Conservation (phyloP, 2,888 invertebrate genomes). For the Dicyrtoma fusca region DNA sequence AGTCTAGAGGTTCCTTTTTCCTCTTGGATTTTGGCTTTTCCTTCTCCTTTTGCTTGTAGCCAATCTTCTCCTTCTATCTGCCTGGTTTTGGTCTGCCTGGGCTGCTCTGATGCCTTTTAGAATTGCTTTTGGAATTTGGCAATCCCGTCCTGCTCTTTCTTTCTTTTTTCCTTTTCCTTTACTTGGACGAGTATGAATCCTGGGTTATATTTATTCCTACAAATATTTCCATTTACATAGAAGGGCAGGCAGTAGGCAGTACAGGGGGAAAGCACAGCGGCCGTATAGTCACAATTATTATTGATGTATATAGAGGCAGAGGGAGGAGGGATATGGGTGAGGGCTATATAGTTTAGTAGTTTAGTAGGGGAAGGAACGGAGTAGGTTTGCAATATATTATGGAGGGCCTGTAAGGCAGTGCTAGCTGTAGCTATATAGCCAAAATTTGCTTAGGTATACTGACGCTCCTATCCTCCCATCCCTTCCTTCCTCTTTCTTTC, state of each 20-base stretch:
- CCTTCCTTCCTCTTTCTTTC: constrained; percentile 32
- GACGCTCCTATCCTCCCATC: constrained; percentile 22
- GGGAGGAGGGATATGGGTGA: no score
- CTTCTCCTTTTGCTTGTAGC: not conserved
- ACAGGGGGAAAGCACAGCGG: no score
- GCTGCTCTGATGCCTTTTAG: not conserved
- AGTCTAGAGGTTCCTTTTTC: no score
- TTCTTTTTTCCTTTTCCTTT: constrained; percentile 6
- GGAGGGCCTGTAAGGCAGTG: no score
- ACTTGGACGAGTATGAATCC: not conserved
- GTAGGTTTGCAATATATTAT: no score
- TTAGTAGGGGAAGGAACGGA: no score
- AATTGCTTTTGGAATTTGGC: constrained; percentile 14
- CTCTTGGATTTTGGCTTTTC: no score
- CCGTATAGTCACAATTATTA: no score
- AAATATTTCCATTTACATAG: not conserved
- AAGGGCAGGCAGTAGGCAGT: no score
- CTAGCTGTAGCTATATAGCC: no score
- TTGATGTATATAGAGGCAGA: no score
- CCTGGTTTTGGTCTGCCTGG: not conserved
- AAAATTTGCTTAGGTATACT: not conserved
- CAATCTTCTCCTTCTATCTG: constrained; percentile 13
- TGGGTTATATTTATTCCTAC: not conserved
- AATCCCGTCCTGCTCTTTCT: constrained; percentile 23
- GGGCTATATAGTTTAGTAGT: no score